These are phyloP conservation scores for Scytalopus superciliaris DNA, from an alignment of 2,113 vertebrate species.

Conservation along the genomic window DNA sequence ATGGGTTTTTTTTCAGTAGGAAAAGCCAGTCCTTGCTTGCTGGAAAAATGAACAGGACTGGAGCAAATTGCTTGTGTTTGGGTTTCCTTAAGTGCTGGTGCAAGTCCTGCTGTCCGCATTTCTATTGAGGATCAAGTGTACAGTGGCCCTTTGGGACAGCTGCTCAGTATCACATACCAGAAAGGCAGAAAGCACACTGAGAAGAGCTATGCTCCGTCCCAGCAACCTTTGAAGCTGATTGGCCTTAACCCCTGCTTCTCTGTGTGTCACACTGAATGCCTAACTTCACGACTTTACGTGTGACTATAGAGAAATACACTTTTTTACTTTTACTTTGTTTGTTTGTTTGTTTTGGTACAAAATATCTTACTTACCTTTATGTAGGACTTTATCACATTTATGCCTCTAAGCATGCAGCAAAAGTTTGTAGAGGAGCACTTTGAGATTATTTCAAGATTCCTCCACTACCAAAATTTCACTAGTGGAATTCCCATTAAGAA, in stretches of 20 bases:
- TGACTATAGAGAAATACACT: accelerated
- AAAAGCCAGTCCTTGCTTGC: background rate
- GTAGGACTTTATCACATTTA: background rate
- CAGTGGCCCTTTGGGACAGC: background rate
- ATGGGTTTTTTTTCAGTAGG: background rate
- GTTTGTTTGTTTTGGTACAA: background rate
- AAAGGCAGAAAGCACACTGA: background rate
- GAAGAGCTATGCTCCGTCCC: background rate
- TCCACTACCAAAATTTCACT: background rate
- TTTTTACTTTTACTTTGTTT: background rate
- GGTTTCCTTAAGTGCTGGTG: background rate
- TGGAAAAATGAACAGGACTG: background rate
- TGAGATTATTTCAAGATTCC: background rate
- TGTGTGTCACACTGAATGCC: background rate
- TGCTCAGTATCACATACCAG: background rate
- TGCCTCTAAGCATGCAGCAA: background rate
- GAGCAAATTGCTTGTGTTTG: background rate
- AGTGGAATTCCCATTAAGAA: background rate
- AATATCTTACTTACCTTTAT: background rate
- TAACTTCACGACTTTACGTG: background rate
- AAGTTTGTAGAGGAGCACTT: background rate
- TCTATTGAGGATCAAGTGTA: accelerated
- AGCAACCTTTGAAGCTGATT: background rate
- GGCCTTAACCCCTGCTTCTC: background rate
- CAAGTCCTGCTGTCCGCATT: background rate